A percentile compares a stretch with the other conserved stretches of the same genome.
Evolutionary conservation across 2,113 vertebrate species (phyloP).

Genomic region (Heliornis fulica): DNA sequence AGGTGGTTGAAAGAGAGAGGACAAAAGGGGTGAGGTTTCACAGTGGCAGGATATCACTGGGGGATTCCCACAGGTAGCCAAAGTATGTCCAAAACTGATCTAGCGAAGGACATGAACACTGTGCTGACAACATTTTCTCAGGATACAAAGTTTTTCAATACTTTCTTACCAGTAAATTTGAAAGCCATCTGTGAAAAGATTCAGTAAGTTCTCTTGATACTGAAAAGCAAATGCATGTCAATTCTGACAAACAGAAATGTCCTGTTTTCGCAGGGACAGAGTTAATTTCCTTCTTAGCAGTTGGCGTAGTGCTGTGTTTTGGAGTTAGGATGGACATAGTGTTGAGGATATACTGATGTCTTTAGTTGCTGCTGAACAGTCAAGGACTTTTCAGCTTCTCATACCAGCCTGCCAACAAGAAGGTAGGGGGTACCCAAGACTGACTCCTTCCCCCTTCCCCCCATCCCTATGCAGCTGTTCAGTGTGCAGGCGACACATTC

Average conservation of each 20-base stretch:
- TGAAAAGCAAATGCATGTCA: not conserved
- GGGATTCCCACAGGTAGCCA: not conserved
- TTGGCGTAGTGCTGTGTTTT: no score
- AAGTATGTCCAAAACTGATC: not conserved
- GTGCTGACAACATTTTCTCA: not conserved
- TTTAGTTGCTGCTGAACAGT: no score
- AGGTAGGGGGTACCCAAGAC: no score
- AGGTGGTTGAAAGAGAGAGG: not conserved
- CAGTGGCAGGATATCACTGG: fast-evolving
- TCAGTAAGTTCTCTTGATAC: not conserved
- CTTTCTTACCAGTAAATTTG: not conserved
- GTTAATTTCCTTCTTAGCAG: no score
- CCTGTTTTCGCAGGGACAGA: no score
- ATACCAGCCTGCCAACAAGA: no score
- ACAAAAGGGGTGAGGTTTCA: not conserved
- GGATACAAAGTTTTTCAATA: not conserved
- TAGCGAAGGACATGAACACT: not conserved
- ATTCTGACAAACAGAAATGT: not conserved
- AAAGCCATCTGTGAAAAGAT: not conserved
- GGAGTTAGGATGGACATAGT: no score
- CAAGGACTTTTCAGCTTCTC: no score
- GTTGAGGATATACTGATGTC: no score
- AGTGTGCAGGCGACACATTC: not conserved
- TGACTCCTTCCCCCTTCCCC: not conserved
- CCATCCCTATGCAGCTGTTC: not conserved